Evolutionary conservation across 2,888 invertebrate genomes (phyloP).

Genomic region (Endotricha flammealis): DNA sequence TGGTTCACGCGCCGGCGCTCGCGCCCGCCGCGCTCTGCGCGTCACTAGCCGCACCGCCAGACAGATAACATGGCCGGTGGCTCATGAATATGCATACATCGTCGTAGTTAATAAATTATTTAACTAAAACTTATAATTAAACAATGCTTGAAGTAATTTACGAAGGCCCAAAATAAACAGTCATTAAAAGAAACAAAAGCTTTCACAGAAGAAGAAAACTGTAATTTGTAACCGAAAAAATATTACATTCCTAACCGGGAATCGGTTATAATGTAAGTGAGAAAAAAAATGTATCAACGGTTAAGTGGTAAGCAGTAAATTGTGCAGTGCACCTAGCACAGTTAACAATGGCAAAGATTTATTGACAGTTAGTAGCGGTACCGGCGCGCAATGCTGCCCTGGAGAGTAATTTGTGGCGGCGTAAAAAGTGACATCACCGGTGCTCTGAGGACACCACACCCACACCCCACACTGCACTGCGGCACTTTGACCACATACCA

Average conservation of each 20-base stretch:
- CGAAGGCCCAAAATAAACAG: too few species aligned
- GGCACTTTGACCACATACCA: not conserved
- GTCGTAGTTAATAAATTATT: not conserved
- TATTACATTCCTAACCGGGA: too few species aligned
- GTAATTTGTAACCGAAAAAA: too few species aligned
- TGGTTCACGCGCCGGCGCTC: conserved; percentile 60
- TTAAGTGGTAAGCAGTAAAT: conserved; percentile 12
- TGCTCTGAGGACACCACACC: conserved; percentile 13
- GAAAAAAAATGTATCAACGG: too few species aligned
- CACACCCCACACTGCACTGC: conserved; percentile 5
- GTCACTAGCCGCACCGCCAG: conserved; percentile 10
- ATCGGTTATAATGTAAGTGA: too few species aligned
- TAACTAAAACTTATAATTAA: not conserved
- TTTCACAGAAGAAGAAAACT: too few species aligned
- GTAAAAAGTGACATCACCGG: conserved; percentile 46
- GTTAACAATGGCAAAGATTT: conserved; percentile 43
- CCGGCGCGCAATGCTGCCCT: conserved; percentile 33
- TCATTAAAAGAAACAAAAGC: too few species aligned
- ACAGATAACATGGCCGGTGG: conserved; percentile 14
- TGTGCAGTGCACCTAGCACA: conserved; percentile 19
- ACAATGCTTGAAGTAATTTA: too few species aligned
- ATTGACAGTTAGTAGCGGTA: conserved; percentile 48
- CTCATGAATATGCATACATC: conserved; percentile 25
- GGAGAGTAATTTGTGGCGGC: conserved; percentile 46
- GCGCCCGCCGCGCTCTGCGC: conserved; percentile 34